phyloP scores from a whole-genome alignment of 2,113 vertebrate species.

The Lonchura striata region DNA sequence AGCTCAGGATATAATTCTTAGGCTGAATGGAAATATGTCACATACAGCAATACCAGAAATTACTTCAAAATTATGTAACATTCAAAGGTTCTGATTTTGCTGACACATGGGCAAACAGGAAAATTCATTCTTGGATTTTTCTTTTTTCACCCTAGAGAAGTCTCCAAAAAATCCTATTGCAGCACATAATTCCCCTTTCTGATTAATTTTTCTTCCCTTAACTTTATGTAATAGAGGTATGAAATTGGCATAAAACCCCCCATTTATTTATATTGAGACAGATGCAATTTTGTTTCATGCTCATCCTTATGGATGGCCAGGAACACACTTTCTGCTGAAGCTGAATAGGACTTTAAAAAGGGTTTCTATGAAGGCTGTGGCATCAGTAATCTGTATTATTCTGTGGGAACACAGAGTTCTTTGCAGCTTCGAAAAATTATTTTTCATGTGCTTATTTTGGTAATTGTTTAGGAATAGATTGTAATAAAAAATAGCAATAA shows the following conservation, averaged over 20 bases:
- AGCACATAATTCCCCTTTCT: neutral
- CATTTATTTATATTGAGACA: neutral
- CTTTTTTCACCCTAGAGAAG: neutral
- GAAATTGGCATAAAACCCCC: neutral
- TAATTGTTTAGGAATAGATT: neutral
- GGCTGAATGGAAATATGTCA: neutral
- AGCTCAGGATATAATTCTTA: neutral
- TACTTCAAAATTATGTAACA: neutral
- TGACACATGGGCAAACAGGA: neutral
- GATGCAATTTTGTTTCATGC: neutral
- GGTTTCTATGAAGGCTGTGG: neutral
- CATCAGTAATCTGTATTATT: neutral
- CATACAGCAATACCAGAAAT: neutral
- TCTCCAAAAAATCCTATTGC: neutral
- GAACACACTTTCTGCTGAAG: neutral
- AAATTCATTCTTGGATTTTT: neutral
- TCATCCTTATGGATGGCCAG: neutral
- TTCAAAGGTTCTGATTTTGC: neutral
- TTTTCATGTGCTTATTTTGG: neutral
- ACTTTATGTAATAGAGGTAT: neutral
- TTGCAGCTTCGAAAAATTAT: neutral
- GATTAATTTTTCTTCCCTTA: rapidly evolving
- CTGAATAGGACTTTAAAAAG: neutral
- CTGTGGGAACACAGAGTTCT: neutral
- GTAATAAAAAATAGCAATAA: neutral